Evolutionary conservation across 2,888 invertebrate species (phyloP), one percentile per base, ranked within the genome.

Genomic region (Dryococelus australis): DNA sequence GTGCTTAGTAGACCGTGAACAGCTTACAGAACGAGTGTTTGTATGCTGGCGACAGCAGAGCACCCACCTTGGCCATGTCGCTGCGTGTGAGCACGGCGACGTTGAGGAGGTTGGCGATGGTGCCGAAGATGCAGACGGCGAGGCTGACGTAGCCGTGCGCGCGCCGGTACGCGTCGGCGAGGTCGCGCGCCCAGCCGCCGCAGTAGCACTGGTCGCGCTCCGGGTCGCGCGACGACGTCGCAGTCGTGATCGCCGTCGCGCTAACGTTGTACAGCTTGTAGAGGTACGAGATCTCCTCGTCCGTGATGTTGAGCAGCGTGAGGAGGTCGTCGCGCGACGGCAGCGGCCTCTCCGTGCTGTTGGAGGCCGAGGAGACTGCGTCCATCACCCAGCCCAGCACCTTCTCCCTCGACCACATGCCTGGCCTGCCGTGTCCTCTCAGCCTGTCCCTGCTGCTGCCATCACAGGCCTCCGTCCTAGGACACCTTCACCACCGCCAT

Each of bases 41-140:
- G 35, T 35, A 4, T 35, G 35, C 35, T 35, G 4, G 35, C 4
- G 35, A 35, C 2, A 35, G 35, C 35, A 35, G 35, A n/a, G n/a
- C n/a, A n/a, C 35, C 35, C 35, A 35, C 35, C 89, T 95, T 94
- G 26, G 92, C 90, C 98, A 99, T 98, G 92, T 98, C 97, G 51
- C 96, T 95, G 24, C 97, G 95, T 13, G 98, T 97, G 86, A 99
- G 94, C 20, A 99, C 98, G 80, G 97, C 96, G 89, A 99, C 97
- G 93, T 98, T 99, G 90, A 98, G 94, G n/a, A 96, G 95, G 92
- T 98, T 99, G 88, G 98, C 97, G 80, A 98, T 95, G 24, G 65
- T 65, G 83, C 83, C 83, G 28, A 83, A 83, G 35, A 83, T 16
- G 83, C 83, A 83, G 43, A 83, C 83, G 35, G 43, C 35, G 83